These are phyloP conservation scores for Arrhamphus sclerolepis DNA, from an alignment of 2,797 vertebrate genomes.

Conservation along the genomic window DNA sequence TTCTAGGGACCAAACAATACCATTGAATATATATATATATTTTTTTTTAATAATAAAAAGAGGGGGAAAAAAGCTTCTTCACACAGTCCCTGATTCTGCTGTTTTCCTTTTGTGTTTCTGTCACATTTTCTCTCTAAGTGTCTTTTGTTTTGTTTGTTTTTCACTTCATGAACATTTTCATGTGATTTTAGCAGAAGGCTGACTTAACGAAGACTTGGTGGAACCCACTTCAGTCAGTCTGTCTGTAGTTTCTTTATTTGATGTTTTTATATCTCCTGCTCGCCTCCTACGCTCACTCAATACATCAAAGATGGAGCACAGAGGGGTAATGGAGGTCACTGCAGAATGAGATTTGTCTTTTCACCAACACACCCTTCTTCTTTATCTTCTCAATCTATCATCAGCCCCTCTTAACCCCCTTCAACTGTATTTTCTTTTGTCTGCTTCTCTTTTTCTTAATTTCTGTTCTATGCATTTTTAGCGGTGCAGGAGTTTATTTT, in stretches of 20 bases:
- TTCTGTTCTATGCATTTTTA: constrained; percentile 8
- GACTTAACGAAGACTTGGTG: constrained; percentile 25
- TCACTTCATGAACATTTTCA: neutral
- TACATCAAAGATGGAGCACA: constrained; percentile 17
- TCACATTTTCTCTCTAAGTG: neutral
- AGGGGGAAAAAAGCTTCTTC: no score
- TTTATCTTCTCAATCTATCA: constrained; percentile 26
- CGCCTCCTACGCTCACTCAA: constrained; percentile 10
- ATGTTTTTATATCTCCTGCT: constrained; percentile 12
- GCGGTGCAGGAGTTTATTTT: neutral
- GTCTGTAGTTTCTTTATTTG: constrained; percentile 18
- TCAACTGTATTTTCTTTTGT: neutral
- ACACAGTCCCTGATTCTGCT: neutral
- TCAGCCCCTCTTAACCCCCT: constrained; percentile 21
- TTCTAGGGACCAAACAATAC: no score
- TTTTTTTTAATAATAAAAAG: no score
- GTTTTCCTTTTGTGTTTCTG: neutral
- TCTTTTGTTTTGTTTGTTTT: no score
- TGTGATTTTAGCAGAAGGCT: neutral
- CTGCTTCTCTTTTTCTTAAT: neutral
- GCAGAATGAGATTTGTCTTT: constrained; percentile 28
- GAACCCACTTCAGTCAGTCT: constrained; percentile 1
- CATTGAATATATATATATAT: no score
- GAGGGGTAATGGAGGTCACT: constrained; percentile 59
- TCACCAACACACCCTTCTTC: constrained; percentile 19